A percentile compares a stretch with the other conserved stretches of the same genome.
Conservation (phyloP, 2,113 vertebrate genomes). For the Tenebrosternarchus preto region DNA sequence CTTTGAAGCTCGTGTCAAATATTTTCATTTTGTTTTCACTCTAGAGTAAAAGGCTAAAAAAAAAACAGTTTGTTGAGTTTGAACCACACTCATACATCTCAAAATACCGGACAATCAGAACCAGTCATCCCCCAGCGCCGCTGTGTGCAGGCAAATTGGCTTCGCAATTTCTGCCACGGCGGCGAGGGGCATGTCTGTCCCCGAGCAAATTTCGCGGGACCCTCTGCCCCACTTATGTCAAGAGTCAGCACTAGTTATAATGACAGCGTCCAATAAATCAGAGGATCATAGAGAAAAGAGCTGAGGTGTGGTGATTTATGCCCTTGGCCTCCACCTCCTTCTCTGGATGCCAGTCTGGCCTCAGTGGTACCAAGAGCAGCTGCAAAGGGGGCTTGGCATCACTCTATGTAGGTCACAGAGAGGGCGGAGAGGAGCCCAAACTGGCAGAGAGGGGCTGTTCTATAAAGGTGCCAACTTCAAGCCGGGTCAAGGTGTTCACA, state of each 20-base stretch:
- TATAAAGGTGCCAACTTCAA: neutral
- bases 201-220: neutral
- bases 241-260: slow-evolving; percentile 17
- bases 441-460: neutral
- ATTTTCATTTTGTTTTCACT: neutral
- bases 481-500: neutral
- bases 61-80: slow-evolving; percentile 19
- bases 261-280: slow-evolving; percentile 35
- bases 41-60: slow-evolving; percentile 28
- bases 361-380: neutral
- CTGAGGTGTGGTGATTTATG: slow-evolving; percentile 31
- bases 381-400: slow-evolving; percentile 25
- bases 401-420: slow-evolving; percentile 32
- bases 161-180: slow-evolving; percentile 17
- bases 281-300: slow-evolving; percentile 26
- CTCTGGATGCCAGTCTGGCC: slow-evolving; percentile 16
- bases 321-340: neutral
- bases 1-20: slow-evolving; percentile 4
- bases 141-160: slow-evolving; percentile 6
- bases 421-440: neutral
- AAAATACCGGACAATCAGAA: neutral
- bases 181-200: slow-evolving; percentile 10
- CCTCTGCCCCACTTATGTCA: slow-evolving; percentile 46
- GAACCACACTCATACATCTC: slow-evolving; percentile 18
- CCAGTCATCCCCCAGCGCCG: slow-evolving; percentile 14